Evolutionary conservation across 2,888 invertebrate species (phyloP), one percentile per base, ranked within the genome.

Genomic region (Bembecia ichneumoniformis): DNA sequence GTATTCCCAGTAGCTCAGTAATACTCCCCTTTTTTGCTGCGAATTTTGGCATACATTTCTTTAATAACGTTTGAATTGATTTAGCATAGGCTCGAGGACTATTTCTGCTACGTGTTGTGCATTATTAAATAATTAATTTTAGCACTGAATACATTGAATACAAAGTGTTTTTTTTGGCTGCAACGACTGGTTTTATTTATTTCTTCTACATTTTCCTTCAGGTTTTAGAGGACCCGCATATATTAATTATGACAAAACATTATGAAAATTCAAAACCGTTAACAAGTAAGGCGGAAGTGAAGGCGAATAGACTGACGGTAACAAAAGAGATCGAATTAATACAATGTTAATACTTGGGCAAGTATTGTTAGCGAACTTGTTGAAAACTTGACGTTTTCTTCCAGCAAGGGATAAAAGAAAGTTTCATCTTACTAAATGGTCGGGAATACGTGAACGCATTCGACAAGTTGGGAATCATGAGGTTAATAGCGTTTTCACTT

Each of bases 341-440:
- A 28, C 28, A 28, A 28, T 28, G 28, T 47, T 35, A 16, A 16
- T 35, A 14, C 10, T 35, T 36, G 11, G 15, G 9, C 11, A 40
- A 48, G 16, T 48, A 16, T 17, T 48, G n/a, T 43, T 53, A 47
- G 44, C 36, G 20, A 40, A 51, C 35, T 57, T 55, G 49, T 52
- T 51, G 45, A 47, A 48, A 49, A 52, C 45, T 48, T 43, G 14
- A 44, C n/a, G 28, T 66, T 64, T 71, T 69, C 57, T 77, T 77
- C 47, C 55, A 84, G 83, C 75, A 78, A 79, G 87, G 86, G 70
- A 71, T 84, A 68, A 83, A 81, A 57, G 84, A 87, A 68, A 86
- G 87, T 71, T 79, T 83, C 55, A 82, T 82, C 28, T 51, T 81
- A 35, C 54, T 82, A 47, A 66, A 53, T 35, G 65, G 66, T 35